Evolutionary conservation across 2,113 vertebrate genomes (phyloP), one percentile per base, ranked within the genome.

Genomic region (Platichthys stellatus): DNA sequence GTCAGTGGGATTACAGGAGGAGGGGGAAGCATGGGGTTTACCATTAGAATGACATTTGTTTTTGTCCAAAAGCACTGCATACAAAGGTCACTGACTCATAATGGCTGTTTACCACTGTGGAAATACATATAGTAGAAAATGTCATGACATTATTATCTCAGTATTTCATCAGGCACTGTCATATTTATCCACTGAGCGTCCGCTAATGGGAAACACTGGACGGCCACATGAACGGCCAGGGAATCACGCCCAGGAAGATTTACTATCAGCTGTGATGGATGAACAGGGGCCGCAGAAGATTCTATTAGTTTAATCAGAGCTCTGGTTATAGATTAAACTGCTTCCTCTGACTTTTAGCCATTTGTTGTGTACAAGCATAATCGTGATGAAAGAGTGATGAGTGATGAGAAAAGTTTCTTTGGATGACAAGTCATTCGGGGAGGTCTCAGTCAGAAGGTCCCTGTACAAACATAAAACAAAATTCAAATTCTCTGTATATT

Each of bases 61-160:
- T 91, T 89, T 86, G 78, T 83, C 83, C 83, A 82, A 76, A 80
- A 88, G 83, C 83, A 78, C 72, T 69, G 65, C 69, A 76, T 81
- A 62, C 83, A 93, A 93, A 93, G 92, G 90, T 93, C 92, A 90
- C 47, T 3, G 38, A 78, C 83, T 88, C 86, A 83, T 89, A 91
- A 92, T 84, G 76, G 77, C 83, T 89, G 89, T 89, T 93, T 92
- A 89, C 88, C 1, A 57, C 85, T 84, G 83, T 79, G 84, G 83
- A 90, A 89, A 88, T 87, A 92, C 86, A 89, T 85, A 89, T 88
- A 80, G 89, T 77, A 81, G 84, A 92, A 92, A 93, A 93, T 93
- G 89, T 84, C 92, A 93, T 76, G 82, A 71, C 91, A 89, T 93
- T 93, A 91, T 92, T 91, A 78, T 57, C 49, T 80, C 76, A 31